Evolutionary conservation across 30 jellyfish, hydroid and myxozoan genomes (phyloP).

Genomic region (Catostylus mosaicus): DNA sequence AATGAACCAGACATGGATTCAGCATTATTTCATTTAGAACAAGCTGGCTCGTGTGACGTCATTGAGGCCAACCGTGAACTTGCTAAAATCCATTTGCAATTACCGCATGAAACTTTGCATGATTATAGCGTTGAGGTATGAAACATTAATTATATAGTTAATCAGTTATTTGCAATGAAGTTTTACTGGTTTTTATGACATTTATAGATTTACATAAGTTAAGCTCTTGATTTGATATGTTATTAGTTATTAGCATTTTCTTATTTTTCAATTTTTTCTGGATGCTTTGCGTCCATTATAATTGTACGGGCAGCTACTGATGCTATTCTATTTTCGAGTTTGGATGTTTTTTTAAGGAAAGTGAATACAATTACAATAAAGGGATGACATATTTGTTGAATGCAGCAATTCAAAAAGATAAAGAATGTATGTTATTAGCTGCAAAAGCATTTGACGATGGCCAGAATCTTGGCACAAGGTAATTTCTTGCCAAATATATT

Average conservation of each 20-base stretch:
- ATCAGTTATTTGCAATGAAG: neutral
- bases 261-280: neutral
- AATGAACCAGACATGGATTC: slow-evolving; percentile 87
- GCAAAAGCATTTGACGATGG: slow-evolving; percentile 92
- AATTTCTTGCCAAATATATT: too few relatives aligned
- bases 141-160: neutral
- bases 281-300: neutral
- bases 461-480: slow-evolving; percentile 82
- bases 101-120: slow-evolving; percentile 83
- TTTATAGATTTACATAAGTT: too few relatives aligned
- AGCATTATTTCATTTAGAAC: slow-evolving; percentile 80
- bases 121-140: slow-evolving; percentile 69
- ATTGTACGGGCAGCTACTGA: neutral
- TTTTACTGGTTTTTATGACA: too few relatives aligned
- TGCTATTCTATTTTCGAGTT: neutral
- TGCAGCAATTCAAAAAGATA: slow-evolving; percentile 90
- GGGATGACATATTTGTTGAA: slow-evolving; percentile 76
- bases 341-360: slow-evolving; percentile 54
- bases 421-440: slow-evolving; percentile 74
- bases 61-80: slow-evolving; percentile 82
- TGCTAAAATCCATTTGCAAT: slow-evolving; percentile 75
- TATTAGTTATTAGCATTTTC: neutral
- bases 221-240: neutral
- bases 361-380: slow-evolving; percentile 47
- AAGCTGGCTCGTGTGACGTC: slow-evolving; percentile 83